Evolutionary conservation across 37 sponge, comb jelly and placozoan species (phyloP).

Genomic region (Axinella damicornis): DNA sequence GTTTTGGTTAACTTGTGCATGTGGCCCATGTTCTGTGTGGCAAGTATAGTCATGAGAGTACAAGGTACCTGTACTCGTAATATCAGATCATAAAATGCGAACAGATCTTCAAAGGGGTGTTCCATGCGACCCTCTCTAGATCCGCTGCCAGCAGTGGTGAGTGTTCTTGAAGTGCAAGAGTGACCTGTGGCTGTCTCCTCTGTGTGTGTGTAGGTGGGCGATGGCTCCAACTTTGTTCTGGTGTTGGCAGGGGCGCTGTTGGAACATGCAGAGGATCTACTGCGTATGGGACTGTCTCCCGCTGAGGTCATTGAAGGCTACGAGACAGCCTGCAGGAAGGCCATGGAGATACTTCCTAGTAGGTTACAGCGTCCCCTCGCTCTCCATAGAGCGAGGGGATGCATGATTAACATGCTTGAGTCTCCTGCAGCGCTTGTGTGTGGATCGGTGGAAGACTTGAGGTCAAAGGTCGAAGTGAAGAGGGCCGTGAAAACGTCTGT

Average conservation of each 20-base stretch:
- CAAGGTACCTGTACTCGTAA: too few species aligned
- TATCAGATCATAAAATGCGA: too few species aligned
- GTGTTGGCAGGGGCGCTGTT: constrained; percentile 93
- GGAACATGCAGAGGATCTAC: constrained; percentile 87
- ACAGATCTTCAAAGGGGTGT: too few species aligned
- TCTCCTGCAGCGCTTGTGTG: constrained; percentile 75
- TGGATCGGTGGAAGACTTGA: constrained; percentile 59
- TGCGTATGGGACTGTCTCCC: constrained; percentile 96
- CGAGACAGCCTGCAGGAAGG: constrained; percentile 83
- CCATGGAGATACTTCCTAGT: constrained; percentile 81
- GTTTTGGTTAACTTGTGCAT: neutral
- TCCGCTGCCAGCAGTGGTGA: too few species aligned
- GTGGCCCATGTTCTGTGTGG: too few species aligned
- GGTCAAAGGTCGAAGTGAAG: constrained; percentile 63
- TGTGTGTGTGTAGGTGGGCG: constrained; percentile 90
- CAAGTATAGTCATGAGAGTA: too few species aligned
- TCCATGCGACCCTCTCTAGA: too few species aligned
- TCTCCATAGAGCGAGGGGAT: too few species aligned
- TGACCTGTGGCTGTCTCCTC: too few species aligned
- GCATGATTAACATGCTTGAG: too few species aligned
- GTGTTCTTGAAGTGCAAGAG: too few species aligned
- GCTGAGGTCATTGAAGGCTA: constrained; percentile 93
- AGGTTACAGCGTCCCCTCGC: too few species aligned
- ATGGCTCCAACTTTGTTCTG: constrained; percentile 98
- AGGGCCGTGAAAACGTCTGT: constrained; percentile 79